Evolutionary conservation across 2,888 invertebrate species (phyloP), one percentile per base, ranked within the genome.

Genomic region (Bimastos eiseni): DNA sequence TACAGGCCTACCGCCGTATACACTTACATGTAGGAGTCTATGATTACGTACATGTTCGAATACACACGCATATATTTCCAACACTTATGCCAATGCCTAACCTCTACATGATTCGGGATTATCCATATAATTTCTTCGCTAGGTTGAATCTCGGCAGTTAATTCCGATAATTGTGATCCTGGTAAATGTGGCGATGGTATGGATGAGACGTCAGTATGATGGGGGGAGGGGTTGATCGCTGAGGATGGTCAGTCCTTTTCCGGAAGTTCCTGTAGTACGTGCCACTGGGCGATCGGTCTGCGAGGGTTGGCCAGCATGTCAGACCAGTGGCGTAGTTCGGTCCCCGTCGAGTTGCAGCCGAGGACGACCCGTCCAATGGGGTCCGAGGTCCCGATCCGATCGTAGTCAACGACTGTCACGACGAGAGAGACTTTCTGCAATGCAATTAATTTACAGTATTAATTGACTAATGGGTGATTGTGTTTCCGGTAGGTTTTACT

Each of bases 211-310:
- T 11, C 2, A 70, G n/a, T 70, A n/a, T 30, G 8, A 8, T 8
- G 11, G 49, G 1, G 49, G n/a, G 4, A n/a, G n/a, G 1, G n/a
- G n/a, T 5, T n/a, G 70, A 41, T 41, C 49, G 11, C 15, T n/a
- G n/a, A 1, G 6, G 4, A n/a, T 2, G 21, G 38, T 86, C 34
- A 92, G 90, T 92, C 92, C 94, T 95, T 99, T 98, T 95, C 99
- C 98, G 93, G 98, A 97, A 96, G 99, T 92, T 95, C 99, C 96
- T 98, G 98, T 93, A 99, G 97, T 93, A 99, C 99, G 95, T 99
- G 99, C 99, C 99, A 99, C 96, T 99, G 99, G 94, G 99, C 99
- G 94, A 99, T 99, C 92, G 99, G 99, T 95, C 99, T 97, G 94
- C 99, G 97, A 88, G 99, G 99, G 93, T 98, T 98, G 94, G 99